Evolutionary conservation across 2,888 invertebrate genomes (phyloP), one percentile per base, ranked within the genome.

Genomic region (Apocheima hispidaria): DNA sequence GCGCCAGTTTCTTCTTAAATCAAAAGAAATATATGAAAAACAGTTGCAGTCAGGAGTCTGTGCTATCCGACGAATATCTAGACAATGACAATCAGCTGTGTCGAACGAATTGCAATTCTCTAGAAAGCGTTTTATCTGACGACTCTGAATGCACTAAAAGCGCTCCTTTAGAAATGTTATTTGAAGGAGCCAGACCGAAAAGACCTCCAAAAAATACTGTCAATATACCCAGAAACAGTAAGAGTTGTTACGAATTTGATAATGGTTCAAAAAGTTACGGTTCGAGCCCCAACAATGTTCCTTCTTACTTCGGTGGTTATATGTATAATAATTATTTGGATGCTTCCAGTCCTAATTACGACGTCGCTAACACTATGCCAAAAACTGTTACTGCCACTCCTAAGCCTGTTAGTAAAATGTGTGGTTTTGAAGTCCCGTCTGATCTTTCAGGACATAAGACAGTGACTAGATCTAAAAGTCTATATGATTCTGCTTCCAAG

Each of bases 1-100:
- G 96, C 73, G 97, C 97, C 4, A 97, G 97, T 73, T 97, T 97
- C 87, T 97, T 97, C 72, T 81, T 97, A 21, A 96, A 96, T 57
- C 95, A 95, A 57, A 94, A 94, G 68, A 94, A 93, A 60, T 93
- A 93, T 65, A 93, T 94, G 86, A 94, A 94, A 63, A 90, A 90
- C 2, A 95, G 94, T 66, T 93, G 94, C 64, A 96, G 96, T 64
- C 96, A 96, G 75, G 97, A 97, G 72, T 96, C 96, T 20, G 93
- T 97, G 33, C 78, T 97, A 5, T 96, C 96, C 0, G 96, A 96
- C 66, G 96, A 96, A 69, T 90, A 81, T 60, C 73, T 94, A 49
- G 91, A 91, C 16, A 88, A 90, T 30, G 94, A 94, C 54, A 94
- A 94, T 70, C 95, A 94, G 38, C 90, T 94, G 62, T 93, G 92